Evolutionary conservation across 2,797 vertebrate species (phyloP).

Genomic region (Crocidura indochinensis): DNA sequence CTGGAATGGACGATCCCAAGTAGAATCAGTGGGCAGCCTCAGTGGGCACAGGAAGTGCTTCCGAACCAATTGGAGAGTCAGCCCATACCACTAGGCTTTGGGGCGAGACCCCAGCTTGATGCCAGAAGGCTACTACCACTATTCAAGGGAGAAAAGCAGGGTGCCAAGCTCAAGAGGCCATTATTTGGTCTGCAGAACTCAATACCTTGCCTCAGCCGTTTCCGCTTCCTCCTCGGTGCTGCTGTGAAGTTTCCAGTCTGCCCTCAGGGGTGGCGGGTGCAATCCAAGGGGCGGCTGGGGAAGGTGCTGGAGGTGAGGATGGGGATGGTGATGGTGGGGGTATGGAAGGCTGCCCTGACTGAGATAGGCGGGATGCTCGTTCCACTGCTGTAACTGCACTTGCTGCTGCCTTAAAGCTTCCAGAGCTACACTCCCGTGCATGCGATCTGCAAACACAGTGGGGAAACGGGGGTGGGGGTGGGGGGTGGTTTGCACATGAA

Average conservation of each 20-base stretch:
- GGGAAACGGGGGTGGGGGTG: constrained; percentile 4
- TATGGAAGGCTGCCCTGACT: constrained; percentile 94
- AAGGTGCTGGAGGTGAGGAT: constrained; percentile 94
- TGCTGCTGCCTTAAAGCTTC: constrained; percentile 97
- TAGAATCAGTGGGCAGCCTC: neutral
- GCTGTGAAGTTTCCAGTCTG: constrained; percentile 95
- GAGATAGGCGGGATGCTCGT: constrained; percentile 95
- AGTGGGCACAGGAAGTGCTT: neutral
- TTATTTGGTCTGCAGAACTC: constrained; percentile 68
- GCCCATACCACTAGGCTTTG: neutral
- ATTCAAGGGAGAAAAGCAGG: neutral
- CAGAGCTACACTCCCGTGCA: constrained; percentile 94
- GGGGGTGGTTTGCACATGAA: neutral
- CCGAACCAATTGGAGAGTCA: neutral
- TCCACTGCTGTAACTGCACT: constrained; percentile 96
- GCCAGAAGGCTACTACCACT: neutral
- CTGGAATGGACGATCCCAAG: too few species aligned
- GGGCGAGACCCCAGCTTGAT: neutral
- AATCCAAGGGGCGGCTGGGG: constrained; percentile 95
- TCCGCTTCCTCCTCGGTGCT: constrained; percentile 95
- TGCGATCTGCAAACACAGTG: constrained; percentile 92
- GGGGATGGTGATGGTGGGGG: constrained; percentile 94
- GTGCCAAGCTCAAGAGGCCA: constrained; percentile 36
- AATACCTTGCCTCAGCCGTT: constrained; percentile 94
- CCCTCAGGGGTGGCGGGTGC: constrained; percentile 95